Evolutionary conservation across 1,140 invertebrate species (phyloP).

Genomic region (Caenorhabditis remanei): DNA sequence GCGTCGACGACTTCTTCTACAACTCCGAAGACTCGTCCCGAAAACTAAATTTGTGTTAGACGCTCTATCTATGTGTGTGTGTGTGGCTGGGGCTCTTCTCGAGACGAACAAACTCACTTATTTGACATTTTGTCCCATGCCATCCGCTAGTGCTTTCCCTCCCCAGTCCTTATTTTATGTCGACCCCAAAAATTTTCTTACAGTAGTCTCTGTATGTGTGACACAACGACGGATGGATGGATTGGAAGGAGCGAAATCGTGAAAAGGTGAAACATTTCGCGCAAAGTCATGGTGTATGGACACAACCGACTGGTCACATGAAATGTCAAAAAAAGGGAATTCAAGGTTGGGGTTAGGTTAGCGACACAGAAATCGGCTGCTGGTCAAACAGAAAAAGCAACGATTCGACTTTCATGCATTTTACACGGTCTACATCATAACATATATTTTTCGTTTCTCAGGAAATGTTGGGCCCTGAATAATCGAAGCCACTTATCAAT

Average conservation of each 20-base stretch:
- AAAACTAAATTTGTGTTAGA: slow-evolving; percentile 56
- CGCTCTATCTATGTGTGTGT: slow-evolving; percentile 1
- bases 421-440: too few species aligned
- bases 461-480: too few species aligned
- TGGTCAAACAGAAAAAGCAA: background rate
- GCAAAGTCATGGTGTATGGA: slow-evolving; percentile 54
- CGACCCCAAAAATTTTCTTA: background rate
- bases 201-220: background rate
- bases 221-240: background rate
- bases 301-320: slow-evolving; percentile 51
- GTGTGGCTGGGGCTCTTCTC: slow-evolving; percentile 4
- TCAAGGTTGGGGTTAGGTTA: slow-evolving; percentile 49
- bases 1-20: slow-evolving; percentile 38
- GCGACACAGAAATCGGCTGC: background rate
- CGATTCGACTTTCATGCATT: background rate
- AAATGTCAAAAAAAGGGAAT: slow-evolving; percentile 32
- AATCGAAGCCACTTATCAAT: too few species aligned
- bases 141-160: slow-evolving; percentile 13
- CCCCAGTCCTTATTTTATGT: background rate
- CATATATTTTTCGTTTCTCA: too few species aligned
- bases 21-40: slow-evolving; percentile 19
- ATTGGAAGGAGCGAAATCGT: background rate
- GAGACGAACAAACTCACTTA: slow-evolving; percentile 55
- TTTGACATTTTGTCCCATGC: slow-evolving; percentile 28
- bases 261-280: slow-evolving; percentile 53